phyloP scores from a whole-genome alignment of 2,797 vertebrate species.

The Sphenopsis melanotis region DNA sequence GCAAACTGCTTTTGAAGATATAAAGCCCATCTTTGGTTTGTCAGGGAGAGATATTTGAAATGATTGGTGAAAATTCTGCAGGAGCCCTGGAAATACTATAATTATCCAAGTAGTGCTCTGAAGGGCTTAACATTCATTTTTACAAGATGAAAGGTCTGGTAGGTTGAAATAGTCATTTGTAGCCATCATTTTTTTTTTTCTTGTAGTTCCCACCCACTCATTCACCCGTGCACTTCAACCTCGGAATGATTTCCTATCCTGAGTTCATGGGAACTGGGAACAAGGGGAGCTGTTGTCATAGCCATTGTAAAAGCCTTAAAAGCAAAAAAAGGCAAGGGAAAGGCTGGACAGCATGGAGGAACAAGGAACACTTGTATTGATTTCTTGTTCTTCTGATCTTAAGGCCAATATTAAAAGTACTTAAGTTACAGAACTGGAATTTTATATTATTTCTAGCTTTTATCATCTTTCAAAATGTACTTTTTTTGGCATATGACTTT shows the following conservation, averaged over 20 bases:
- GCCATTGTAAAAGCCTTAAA: conserved; percentile 11
- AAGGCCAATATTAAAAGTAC: not conserved
- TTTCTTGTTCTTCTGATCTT: conserved; percentile 54
- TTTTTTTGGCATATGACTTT: not conserved
- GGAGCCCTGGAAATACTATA: conserved; percentile 1
- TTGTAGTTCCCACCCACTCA: conserved; percentile 48
- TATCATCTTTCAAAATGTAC: not conserved
- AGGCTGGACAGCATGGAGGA: not conserved
- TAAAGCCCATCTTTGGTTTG: not conserved
- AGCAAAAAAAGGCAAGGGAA: not conserved
- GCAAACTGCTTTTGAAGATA: not conserved
- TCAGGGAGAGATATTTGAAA: not conserved
- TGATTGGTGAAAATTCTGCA: not conserved
- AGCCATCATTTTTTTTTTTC: not conserved
- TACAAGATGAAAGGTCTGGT: conserved; percentile 60
- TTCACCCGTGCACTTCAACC: conserved; percentile 51
- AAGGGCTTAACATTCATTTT: conserved; percentile 11
- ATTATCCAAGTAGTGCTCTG: conserved; percentile 4
- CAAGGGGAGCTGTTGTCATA: conserved; percentile 60
- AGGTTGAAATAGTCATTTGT: conserved; percentile 56
- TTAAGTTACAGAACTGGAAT: not conserved
- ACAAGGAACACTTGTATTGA: conserved; percentile 18
- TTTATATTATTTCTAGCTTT: not conserved
- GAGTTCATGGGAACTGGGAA: conserved; percentile 66
- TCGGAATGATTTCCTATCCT: conserved; percentile 50